Evolutionary conservation across 2,797 vertebrate species (phyloP), one percentile per base, ranked within the genome.

Genomic region (Chelonia mydas): DNA sequence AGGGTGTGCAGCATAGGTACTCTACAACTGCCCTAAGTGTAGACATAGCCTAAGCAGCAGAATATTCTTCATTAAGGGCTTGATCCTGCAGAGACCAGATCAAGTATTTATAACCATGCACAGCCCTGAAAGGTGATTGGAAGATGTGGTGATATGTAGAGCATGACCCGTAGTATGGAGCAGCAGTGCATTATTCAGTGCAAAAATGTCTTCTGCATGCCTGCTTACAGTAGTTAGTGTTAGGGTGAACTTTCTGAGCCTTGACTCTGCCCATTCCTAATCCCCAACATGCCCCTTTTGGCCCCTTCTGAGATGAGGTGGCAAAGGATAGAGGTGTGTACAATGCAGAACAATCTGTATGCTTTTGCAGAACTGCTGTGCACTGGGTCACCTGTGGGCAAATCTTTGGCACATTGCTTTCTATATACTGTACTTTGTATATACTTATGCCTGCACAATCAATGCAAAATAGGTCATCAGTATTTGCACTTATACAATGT

Each of bases 121-220:
- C 11, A 59, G 11, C 31, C 7, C 25, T 41, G 13, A 90, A 80
- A 86, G 17, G 1, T 50, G 13, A 6, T 55, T 54, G 7, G 3
- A 53, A 27, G 83, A 72, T 0, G 0, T 49, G 23, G 16, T 27
- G 57, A 59, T 59, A 31, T 59, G 57, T 59, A 25, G 28, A 59
- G 31, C 57, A 59, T 59, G 57, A 59, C 57, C 31, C 11, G 3
- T 59, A 59, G 28, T 11, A 31, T 59, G 57, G 57, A 11, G 11
- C 31, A 31, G 28, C 21, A 31, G 31, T 31, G 12, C 31, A 59
- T 78, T 86, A 84, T 83, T 47, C n/a, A 41, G 79, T 4, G 0
- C 37, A 41, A 31, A 89, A 90, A 87, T 28, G 11, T 16, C 3
- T 86, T 96, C 76, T 79, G 6, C 59, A 7, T 13, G 11, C n/a